phyloP scores from a whole-genome alignment of 2,888 invertebrate species.

The Drosophila lutescens region DNA sequence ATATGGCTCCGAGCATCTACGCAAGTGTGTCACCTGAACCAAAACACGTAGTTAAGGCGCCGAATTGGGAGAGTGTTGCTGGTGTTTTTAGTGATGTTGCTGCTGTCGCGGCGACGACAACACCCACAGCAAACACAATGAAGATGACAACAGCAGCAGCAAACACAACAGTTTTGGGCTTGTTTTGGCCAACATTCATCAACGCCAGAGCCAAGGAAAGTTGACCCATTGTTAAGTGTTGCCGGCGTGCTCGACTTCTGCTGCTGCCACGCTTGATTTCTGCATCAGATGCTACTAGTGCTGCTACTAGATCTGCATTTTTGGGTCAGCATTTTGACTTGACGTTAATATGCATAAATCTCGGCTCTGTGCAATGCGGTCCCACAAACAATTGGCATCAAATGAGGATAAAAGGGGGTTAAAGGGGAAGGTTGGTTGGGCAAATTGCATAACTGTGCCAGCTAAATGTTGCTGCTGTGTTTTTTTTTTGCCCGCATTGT shows the following conservation, averaged over 20 bases:
- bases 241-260: slow-evolving; percentile 28
- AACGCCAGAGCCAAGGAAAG: slow-evolving; percentile 69
- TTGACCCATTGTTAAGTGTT: slow-evolving; percentile 71
- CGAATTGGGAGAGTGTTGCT: slow-evolving; percentile 74
- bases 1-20: slow-evolving; percentile 30
- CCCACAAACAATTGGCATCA: slow-evolving; percentile 62
- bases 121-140: slow-evolving; percentile 55
- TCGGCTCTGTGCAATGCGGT: slow-evolving; percentile 68
- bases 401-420: neutral
- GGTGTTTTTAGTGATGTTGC: slow-evolving; percentile 14
- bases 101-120: slow-evolving; percentile 51
- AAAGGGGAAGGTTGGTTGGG: slow-evolving; percentile 12
- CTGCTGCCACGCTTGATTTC: slow-evolving; percentile 60
- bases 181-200: slow-evolving; percentile 66
- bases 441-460: slow-evolving; percentile 68
- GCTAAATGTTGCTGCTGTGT: slow-evolving; percentile 56
- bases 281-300: slow-evolving; percentile 43
- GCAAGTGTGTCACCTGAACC: slow-evolving; percentile 36
- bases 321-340: slow-evolving; percentile 76
- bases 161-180: slow-evolving; percentile 5
- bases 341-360: slow-evolving; percentile 79
- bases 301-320: slow-evolving; percentile 49
- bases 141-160: slow-evolving; percentile 54
- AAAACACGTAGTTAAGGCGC: slow-evolving; percentile 24
- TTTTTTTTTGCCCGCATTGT: slow-evolving; percentile 53